Percentiles rank a stretch among this genome's conserved stretches.
Conservation (phyloP, 2,113 vertebrate species). For the Micronisus gabar region DNA sequence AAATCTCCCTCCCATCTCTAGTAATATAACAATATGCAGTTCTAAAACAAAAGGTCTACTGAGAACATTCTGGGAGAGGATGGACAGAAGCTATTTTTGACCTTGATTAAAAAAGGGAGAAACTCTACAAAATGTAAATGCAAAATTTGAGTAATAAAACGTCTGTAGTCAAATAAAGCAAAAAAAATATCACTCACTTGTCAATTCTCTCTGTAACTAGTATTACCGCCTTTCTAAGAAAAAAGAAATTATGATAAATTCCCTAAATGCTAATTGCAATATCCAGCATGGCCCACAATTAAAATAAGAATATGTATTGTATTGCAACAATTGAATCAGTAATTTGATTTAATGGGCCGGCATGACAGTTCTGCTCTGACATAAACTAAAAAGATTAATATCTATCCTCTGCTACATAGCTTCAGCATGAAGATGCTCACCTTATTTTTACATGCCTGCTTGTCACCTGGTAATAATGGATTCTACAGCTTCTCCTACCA, state of each 20-base stretch:
- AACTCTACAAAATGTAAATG: background rate
- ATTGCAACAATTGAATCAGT: background rate
- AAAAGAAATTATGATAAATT: background rate
- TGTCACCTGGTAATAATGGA: constrained; percentile 68
- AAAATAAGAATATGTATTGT: background rate
- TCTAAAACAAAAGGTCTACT: background rate
- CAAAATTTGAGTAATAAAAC: background rate
- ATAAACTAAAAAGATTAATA: background rate
- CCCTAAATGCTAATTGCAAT: background rate
- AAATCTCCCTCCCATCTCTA: background rate
- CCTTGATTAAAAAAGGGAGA: background rate
- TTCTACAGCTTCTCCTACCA: constrained; percentile 41
- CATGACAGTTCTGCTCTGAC: constrained; percentile 6
- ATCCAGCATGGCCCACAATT: background rate
- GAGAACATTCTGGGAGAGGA: background rate
- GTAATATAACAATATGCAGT: background rate
- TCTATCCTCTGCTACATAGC: background rate
- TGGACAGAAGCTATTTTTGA: background rate
- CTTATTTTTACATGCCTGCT: constrained; percentile 32
- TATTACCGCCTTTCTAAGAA: background rate
- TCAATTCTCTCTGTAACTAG: background rate
- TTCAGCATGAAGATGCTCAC: constrained; percentile 25
- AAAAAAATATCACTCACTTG: background rate
- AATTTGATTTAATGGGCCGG: background rate
- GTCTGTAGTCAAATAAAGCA: background rate